These are phyloP conservation scores for Hemiscyllium ocellatum DNA, from an alignment of 2,113 vertebrate genomes.

Conservation along the genomic window DNA sequence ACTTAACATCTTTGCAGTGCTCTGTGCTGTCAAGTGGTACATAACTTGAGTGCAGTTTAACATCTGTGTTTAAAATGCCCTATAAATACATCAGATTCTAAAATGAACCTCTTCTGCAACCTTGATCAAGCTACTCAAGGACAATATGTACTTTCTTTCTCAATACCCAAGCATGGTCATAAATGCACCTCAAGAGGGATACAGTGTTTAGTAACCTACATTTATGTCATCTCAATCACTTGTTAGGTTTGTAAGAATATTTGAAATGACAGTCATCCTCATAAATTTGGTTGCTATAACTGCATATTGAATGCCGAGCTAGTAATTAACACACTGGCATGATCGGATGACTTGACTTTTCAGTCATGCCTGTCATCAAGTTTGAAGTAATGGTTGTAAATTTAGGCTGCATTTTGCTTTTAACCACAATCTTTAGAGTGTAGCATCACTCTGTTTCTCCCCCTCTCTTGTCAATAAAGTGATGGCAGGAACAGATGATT, in stretches of 20 bases:
- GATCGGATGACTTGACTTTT: background rate
- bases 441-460: background rate
- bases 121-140: no score
- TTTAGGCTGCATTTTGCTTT: background rate
- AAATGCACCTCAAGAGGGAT: background rate
- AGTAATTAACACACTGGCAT: background rate
- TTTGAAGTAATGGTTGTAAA: slow-evolving; percentile 7
- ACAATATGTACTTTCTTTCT: background rate
- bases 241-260: background rate
- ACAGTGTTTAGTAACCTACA: background rate
- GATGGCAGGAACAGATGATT: background rate
- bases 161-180: background rate
- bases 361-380: background rate
- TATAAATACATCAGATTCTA: background rate
- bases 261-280: background rate
- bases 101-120: background rate
- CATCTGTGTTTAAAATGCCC: background rate
- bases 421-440: background rate
- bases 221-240: background rate
- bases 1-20: background rate
- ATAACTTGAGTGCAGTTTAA: background rate
- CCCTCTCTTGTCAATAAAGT: background rate
- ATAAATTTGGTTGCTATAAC: background rate
- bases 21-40: background rate
- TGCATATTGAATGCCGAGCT: background rate